Percentiles rank a stretch among this genome's conserved stretches.
These are phyloP conservation scores for Polydrusus cervinus DNA, from an alignment of 2,888 invertebrate genomes.

Conservation along the genomic window DNA sequence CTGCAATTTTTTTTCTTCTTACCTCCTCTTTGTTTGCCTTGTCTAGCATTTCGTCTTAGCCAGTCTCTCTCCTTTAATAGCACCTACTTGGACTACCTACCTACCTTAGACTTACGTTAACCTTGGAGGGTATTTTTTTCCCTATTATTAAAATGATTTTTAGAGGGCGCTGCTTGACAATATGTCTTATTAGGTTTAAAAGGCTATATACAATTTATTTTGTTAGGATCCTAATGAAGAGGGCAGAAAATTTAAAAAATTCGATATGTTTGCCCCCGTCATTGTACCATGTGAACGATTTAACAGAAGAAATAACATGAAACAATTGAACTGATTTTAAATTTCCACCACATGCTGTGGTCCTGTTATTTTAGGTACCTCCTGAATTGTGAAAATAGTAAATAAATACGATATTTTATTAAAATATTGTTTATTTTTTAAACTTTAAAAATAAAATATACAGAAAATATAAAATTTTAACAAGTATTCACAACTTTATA, in stretches of 20 bases:
- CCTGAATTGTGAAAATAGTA: background rate
- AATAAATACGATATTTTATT: constrained; percentile 5
- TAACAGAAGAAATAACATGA: constrained; percentile 31
- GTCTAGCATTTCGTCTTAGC: too few species aligned
- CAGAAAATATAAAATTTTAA: constrained; percentile 26
- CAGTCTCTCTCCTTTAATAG: too few species aligned
- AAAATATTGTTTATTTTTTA: constrained; percentile 30
- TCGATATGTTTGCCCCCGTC: background rate
- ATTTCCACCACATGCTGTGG: background rate
- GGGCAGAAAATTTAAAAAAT: background rate
- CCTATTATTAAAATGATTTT: too few species aligned
- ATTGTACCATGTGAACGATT: constrained; percentile 38
- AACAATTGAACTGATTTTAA: background rate
- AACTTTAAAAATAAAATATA: constrained; percentile 29
- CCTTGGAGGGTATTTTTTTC: too few species aligned
- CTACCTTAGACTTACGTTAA: too few species aligned
- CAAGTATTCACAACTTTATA: too few species aligned
- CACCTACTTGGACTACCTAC: too few species aligned
- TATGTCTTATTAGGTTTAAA: too few species aligned
- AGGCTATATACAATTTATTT: background rate
- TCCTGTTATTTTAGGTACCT: background rate
- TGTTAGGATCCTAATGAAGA: background rate
- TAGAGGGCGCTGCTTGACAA: too few species aligned
- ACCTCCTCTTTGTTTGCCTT: too few species aligned
- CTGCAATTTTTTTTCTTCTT: too few species aligned